Conservation (phyloP, 2,797 vertebrate species). For the Brotula barbata region DNA sequence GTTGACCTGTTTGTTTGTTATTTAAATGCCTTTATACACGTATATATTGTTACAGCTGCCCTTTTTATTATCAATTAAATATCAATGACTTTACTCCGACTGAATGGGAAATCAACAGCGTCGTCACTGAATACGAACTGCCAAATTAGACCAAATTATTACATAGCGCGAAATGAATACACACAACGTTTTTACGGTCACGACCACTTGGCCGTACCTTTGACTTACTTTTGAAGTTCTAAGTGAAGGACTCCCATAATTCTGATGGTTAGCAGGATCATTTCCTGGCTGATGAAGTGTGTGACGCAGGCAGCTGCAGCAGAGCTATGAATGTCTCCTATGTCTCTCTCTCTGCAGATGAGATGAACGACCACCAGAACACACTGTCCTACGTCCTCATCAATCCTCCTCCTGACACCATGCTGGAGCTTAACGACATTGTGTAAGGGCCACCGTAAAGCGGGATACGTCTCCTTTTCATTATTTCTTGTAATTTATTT, state of each 20-base stretch:
- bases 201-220: not conserved
- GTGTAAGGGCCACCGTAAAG: slow-evolving; percentile 79
- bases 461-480: not conserved
- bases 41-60: too few relatives aligned
- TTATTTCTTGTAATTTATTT: too few relatives aligned
- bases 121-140: too few relatives aligned
- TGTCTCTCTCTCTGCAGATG: slow-evolving; percentile 81
- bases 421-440: slow-evolving; percentile 93
- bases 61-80: too few relatives aligned
- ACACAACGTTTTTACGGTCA: not conserved
- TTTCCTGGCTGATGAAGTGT: slow-evolving; percentile 45
- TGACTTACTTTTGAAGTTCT: not conserved
- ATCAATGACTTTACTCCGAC: too few relatives aligned
- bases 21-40: too few relatives aligned
- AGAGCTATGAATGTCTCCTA: slow-evolving; percentile 45
- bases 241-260: slow-evolving; percentile 18
- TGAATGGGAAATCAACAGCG: too few relatives aligned
- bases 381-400: slow-evolving; percentile 97
- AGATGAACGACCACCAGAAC: slow-evolving; percentile 99
- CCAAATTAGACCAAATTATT: too few relatives aligned
- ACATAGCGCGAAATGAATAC: too few relatives aligned
- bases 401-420: slow-evolving; percentile 94
- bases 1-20: too few relatives aligned
- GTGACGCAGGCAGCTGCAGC: slow-evolving; percentile 21
- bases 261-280: slow-evolving; percentile 24